Evolutionary conservation across 2,113 vertebrate genomes (phyloP), one percentile per base, ranked within the genome.

Genomic region (Calyptomena viridis): DNA sequence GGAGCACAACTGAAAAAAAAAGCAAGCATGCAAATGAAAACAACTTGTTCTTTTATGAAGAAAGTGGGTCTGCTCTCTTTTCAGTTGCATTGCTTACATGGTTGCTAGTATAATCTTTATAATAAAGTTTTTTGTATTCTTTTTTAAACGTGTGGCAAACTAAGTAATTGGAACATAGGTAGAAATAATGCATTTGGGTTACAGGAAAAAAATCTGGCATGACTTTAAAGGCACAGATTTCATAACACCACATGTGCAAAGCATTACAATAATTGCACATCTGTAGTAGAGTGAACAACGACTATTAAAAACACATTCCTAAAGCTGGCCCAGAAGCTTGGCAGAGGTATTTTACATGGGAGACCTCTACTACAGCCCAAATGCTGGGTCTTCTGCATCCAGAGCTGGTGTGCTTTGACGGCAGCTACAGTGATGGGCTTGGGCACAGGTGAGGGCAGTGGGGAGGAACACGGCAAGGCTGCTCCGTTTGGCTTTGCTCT

Each of bases 221-320:
- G 46, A 89, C 96, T 97, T 98, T 95, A 98, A 98, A 98, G 97
- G 87, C 75, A 86, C 53, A 86, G 64, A 95, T 97, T 98, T 97
- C 95, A 96, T 97, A 97, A 97, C 90, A 96, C 93, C 91, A 98
- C 98, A 98, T 98, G 89, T 98, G 98, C 92, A 98, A 98, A 97
- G 46, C 96, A 98, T 98, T 98, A 98, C 60, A 97, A 75, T 97
- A 98, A 97, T 98, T 97, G 94, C 96, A 98, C 97, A 98, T 98
- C 95, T 89, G 93, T 97, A 98, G 97, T 95, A 96, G 93, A 97
- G 64, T 64, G 97, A 98, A 97, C 94, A 97, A 98, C 97, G 95
- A 97, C 96, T 98, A 98, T 98, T 98, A 96, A 97, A 98, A 98
- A 90, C 97, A 98, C 96, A 96, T 97, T 98, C 96, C 93, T 94